Percentiles rank a stretch among this genome's conserved stretches.
Evolutionary conservation across 1,140 invertebrate genomes (phyloP).

Genomic region (Bombus superbus): DNA sequence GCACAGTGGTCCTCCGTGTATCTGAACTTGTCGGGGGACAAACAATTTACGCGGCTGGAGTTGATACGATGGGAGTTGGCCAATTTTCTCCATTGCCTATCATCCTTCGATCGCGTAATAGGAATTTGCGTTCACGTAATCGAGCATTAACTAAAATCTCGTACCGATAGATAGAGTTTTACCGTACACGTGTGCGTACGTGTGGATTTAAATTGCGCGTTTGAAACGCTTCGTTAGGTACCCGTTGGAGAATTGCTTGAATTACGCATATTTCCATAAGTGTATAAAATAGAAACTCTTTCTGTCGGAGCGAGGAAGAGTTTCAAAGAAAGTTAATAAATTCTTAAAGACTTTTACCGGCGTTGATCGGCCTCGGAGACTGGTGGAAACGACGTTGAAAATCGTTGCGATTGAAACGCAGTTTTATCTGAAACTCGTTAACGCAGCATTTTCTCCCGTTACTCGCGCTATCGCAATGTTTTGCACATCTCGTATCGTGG

Average conservation of each 20-base stretch:
- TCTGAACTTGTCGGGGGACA: not conserved
- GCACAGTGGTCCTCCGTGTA: not conserved
- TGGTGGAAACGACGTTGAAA: not conserved
- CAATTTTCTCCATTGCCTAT: no score
- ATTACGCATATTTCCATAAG: no score
- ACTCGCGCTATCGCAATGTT: constrained; percentile 16
- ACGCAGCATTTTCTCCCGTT: not conserved
- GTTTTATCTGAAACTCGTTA: constrained; percentile 8
- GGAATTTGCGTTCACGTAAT: not conserved
- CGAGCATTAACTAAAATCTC: not conserved
- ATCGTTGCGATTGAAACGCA: not conserved
- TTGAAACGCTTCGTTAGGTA: not conserved
- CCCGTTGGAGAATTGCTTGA: not conserved
- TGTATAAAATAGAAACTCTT: no score
- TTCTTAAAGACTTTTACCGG: not conserved
- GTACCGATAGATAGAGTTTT: not conserved
- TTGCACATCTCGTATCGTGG: constrained; percentile 7
- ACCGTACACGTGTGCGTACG: no score
- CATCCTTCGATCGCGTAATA: no score
- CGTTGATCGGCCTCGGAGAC: not conserved
- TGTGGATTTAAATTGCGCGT: not conserved
- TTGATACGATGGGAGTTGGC: no score
- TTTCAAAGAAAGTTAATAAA: not conserved
- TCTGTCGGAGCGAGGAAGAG: not conserved
- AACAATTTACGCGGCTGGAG: not conserved